A percentile compares a stretch with the other conserved stretches of the same genome.
Conservation (phyloP, 2,888 invertebrate species). For the Antheraea yamamai region DNA sequence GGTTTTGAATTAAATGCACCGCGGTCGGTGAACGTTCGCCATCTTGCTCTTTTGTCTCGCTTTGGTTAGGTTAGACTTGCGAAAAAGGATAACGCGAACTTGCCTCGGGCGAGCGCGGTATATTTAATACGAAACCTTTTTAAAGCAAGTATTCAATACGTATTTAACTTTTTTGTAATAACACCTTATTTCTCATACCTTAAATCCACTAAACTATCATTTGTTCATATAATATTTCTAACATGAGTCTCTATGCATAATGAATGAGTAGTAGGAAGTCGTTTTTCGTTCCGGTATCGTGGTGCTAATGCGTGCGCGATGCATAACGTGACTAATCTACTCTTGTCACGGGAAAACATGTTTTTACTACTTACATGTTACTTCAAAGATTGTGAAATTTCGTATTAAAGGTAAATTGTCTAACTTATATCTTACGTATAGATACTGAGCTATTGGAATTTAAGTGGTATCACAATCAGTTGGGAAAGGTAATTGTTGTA, state of each 20-base stretch:
- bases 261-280: constrained; percentile 2
- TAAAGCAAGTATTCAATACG: too few species aligned
- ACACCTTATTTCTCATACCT: too few species aligned
- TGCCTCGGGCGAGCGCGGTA: too few species aligned
- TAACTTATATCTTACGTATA: not conserved
- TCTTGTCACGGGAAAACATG: constrained; percentile 1
- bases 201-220: too few species aligned
- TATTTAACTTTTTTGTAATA: too few species aligned
- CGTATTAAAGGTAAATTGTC: not conserved
- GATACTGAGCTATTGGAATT: not conserved
- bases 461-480: not conserved
- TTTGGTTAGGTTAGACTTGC: too few species aligned
- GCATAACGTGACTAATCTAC: constrained; percentile 13
- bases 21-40: too few species aligned
- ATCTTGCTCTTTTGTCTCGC: too few species aligned
- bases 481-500: not conserved
- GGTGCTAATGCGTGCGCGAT: constrained; percentile 10
- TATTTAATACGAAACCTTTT: too few species aligned
- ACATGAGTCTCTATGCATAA: not conserved
- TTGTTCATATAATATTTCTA: too few species aligned
- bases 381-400: constrained; percentile 5
- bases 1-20: too few species aligned
- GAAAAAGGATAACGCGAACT: too few species aligned
- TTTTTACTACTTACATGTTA: not conserved
- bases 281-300: constrained; percentile 12